Evolutionary conservation across 2,888 invertebrate genomes (phyloP).

Genomic region (Cyclophora punctaria): DNA sequence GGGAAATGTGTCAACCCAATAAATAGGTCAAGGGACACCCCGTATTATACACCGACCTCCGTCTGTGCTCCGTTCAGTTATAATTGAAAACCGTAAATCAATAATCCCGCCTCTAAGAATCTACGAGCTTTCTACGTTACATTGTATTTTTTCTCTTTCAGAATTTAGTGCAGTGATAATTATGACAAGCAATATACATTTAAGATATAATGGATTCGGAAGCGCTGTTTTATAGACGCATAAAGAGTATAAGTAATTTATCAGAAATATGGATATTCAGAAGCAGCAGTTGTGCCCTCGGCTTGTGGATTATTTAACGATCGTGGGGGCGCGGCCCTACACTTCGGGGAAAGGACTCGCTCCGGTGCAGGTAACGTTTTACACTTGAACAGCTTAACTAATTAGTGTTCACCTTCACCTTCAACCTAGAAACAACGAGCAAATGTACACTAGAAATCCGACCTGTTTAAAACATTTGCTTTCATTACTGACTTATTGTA

Average conservation of each 20-base stretch:
- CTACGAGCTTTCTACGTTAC: not conserved
- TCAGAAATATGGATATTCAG: constrained; percentile 74
- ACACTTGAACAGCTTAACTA: no score
- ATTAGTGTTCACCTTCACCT: no score
- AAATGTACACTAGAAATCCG: no score
- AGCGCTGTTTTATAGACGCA: constrained; percentile 30
- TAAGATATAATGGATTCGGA: constrained; percentile 54
- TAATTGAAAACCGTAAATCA: constrained; percentile 24
- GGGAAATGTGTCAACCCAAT: constrained; percentile 44
- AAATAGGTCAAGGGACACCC: constrained; percentile 42
- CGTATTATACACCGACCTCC: constrained; percentile 13
- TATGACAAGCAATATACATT: constrained; percentile 68
- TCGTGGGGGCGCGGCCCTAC: constrained; percentile 92
- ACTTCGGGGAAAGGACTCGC: constrained; percentile 79
- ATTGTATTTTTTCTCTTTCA: constrained; percentile 29
- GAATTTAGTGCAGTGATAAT: constrained; percentile 48
- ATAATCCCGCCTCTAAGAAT: constrained; percentile 6
- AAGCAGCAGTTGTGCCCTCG: constrained; percentile 89
- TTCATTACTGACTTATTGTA: no score
- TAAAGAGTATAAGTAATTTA: constrained; percentile 21
- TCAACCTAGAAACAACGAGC: no score
- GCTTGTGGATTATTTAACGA: constrained; percentile 96
- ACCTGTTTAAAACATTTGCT: no score
- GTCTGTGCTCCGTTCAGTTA: constrained; percentile 10
- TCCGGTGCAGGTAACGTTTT: constrained; percentile 81